phyloP scores from a whole-genome alignment of 2,113 vertebrate genomes.

The Apeltes quadracus region DNA sequence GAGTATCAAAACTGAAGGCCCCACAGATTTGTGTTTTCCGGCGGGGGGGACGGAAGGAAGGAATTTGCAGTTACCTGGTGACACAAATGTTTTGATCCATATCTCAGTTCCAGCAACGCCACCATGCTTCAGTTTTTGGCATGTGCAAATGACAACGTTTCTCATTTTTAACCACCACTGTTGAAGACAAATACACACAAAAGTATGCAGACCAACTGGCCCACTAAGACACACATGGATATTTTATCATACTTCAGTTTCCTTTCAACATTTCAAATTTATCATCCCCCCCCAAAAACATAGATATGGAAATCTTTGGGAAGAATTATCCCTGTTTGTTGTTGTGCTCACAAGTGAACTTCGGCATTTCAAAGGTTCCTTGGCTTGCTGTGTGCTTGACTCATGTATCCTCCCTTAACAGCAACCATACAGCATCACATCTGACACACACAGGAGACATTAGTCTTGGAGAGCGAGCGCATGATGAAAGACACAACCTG shows the following conservation, averaged over 20 bases:
- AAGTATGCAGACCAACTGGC: not conserved
- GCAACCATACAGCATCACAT: conserved; percentile 26
- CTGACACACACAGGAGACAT: conserved; percentile 32
- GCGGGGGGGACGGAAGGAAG: conserved; percentile 1
- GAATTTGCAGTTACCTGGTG: conserved; percentile 31
- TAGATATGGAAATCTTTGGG: conserved; percentile 12
- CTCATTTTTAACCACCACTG: conserved; percentile 10
- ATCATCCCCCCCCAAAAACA: not conserved
- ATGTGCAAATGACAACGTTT: conserved; percentile 9
- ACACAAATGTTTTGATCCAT: conserved; percentile 50
- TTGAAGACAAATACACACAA: not conserved
- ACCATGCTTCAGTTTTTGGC: not conserved
- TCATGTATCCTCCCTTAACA: conserved; percentile 15
- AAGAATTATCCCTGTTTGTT: conserved; percentile 30
- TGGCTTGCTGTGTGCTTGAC: conserved; percentile 3
- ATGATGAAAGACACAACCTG: conserved; percentile 56
- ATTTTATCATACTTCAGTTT: conserved; percentile 21
- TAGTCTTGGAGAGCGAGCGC: conserved; percentile 21
- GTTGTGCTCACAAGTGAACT: conserved; percentile 25
- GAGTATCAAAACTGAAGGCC: conserved; percentile 41
- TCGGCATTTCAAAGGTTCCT: conserved; percentile 11
- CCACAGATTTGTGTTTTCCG: not conserved
- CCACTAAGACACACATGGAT: not conserved
- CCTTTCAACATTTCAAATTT: conserved; percentile 25
- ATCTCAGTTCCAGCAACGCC: conserved; percentile 22